These are phyloP conservation scores for Oxyura jamaicensis DNA, from an alignment of 2,113 vertebrate genomes.

Conservation along the genomic window DNA sequence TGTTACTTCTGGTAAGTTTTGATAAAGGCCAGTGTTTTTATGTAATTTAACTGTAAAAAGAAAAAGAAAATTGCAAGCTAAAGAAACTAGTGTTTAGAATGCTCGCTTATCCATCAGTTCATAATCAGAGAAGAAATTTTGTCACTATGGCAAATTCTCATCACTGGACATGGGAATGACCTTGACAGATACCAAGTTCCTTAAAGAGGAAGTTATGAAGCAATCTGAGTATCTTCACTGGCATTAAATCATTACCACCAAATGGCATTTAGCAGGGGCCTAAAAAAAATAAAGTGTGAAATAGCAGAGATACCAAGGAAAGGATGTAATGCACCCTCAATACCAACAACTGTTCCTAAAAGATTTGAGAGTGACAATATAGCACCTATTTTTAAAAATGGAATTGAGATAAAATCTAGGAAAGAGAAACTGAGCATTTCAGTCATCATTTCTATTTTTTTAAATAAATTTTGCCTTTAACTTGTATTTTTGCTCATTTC, in stretches of 20 bases:
- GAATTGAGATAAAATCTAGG: not conserved
- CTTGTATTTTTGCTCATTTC: not conserved
- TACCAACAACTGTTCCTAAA: not conserved
- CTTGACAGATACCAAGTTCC: not conserved
- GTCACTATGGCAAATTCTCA: not conserved
- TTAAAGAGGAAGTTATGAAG: not conserved
- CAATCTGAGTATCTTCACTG: not conserved
- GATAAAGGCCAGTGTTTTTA: not conserved
- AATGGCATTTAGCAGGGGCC: not conserved
- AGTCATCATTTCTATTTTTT: not conserved
- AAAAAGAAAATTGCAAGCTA: not conserved
- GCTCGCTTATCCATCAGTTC: not conserved
- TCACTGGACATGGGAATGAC: not conserved
- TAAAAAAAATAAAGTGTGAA: conserved; percentile 6
- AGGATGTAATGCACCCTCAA: not conserved
- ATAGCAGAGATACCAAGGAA: not conserved
- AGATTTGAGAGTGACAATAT: not conserved
- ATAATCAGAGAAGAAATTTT: not conserved
- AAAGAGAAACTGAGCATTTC: not conserved
- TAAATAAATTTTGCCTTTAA: not conserved
- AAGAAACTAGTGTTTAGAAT: not conserved
- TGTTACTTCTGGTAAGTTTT: not conserved
- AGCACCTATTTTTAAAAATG: not conserved
- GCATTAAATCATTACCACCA: not conserved
- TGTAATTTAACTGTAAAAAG: not conserved